Conservation (phyloP, 2,888 invertebrate species). For the Acanthosepion esculentum region DNA sequence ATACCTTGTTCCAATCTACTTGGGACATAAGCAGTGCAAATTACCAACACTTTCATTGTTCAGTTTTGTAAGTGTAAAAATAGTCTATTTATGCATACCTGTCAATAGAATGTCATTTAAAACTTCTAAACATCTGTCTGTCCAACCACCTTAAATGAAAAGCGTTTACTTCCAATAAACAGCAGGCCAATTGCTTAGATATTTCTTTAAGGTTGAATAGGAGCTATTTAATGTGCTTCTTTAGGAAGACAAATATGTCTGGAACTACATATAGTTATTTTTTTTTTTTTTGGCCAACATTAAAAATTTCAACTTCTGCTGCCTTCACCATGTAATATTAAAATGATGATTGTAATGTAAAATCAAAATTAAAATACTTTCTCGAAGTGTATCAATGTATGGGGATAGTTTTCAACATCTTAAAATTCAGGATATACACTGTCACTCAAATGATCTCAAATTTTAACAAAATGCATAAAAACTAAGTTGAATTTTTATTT, state of each 20-base stretch:
- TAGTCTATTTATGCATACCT: neutral
- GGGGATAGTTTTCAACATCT: no score
- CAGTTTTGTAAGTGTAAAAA: neutral
- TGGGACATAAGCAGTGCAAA: neutral
- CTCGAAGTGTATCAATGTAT: no score
- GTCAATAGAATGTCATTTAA: slow-evolving; percentile 7
- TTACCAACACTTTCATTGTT: neutral
- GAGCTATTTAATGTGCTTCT: neutral
- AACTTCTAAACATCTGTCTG: slow-evolving; percentile 10
- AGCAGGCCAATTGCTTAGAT: neutral
- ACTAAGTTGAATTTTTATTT: no score
- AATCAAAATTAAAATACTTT: no score
- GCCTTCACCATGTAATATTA: no score
- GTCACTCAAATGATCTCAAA: no score
- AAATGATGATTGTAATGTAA: no score
- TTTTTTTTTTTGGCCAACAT: neutral
- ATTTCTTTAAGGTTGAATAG: neutral
- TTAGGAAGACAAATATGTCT: neutral
- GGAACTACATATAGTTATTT: neutral
- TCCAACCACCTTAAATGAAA: neutral
- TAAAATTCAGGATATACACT: no score
- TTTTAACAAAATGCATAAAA: no score
- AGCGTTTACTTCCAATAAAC: neutral
- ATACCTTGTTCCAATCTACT: neutral
- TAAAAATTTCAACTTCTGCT: no score